Evolutionary conservation across 2,888 invertebrate genomes (phyloP), one percentile per base, ranked within the genome.

Genomic region (Yponomeuta evonymella): DNA sequence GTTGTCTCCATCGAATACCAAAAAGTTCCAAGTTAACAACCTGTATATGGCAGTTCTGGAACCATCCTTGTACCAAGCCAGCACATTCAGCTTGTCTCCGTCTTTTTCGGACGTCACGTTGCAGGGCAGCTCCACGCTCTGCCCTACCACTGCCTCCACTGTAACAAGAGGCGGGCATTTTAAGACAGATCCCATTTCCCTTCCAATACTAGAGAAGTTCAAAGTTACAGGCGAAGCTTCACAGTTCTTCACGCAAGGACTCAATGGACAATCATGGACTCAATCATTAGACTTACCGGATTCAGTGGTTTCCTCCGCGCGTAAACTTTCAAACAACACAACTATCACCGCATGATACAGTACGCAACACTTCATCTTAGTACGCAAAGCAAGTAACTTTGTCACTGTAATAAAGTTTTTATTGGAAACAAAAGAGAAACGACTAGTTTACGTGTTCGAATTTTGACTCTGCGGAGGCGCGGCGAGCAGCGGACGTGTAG

Each of bases 11-110:
- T 43, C 8, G 43, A 33, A 43, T 6, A 43, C 8, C 43, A 43
- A 43, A 43, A 43, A 43, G 43, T 43, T 43, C 8, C 43, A 48
- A 67, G 23, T 67, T 23, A 36, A 67, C 30, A 68, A 92, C 92
- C 92, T 91, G 81, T 88, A 90, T 75, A 92, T 89, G 63, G 92
- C 89, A 4, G 83, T 82, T 9, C 85, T 76, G 1, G 87, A 85
- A 51, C 83, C 85, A 71, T 87, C 82, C 74, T 78, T 84, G 78
- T 91, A 91, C 91, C 91, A 92, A 30, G 87, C 89, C 70, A 91
- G 78, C 70, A 89, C 83, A 66, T 80, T 87, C 48, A 90, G 81
- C 70, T 82, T 85, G 76, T 89, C 90, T 64, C 83, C 82, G 69
- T 79, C 81, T 51, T 78, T 81, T 71, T 87, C 85, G 0, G 89